A percentile compares a stretch with the other conserved stretches of the same genome.
These are phyloP conservation scores for Pungitius pungitius DNA, from an alignment of 2,113 vertebrate genomes.

Conservation along the genomic window DNA sequence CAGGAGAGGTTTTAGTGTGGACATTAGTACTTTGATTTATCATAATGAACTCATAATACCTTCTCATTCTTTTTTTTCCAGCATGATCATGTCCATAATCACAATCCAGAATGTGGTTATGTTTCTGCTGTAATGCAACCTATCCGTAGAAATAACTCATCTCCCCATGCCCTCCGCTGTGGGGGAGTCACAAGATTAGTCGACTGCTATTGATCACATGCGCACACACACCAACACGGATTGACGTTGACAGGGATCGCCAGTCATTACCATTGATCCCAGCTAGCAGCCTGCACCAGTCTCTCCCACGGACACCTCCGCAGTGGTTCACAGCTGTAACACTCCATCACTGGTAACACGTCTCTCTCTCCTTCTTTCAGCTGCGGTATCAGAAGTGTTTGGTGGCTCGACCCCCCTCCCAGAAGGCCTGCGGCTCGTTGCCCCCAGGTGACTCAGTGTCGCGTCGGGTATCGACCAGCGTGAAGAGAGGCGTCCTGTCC, in stretches of 20 bases:
- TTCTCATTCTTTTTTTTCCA: constrained; percentile 10
- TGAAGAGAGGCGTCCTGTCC: constrained; percentile 93
- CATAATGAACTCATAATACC: neutral
- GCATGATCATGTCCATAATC: constrained; percentile 6
- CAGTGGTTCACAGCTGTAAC: constrained; percentile 43
- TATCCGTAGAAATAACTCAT: constrained; percentile 33
- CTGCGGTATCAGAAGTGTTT: constrained; percentile 98
- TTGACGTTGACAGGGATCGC: constrained; percentile 56
- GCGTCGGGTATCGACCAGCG: constrained; percentile 93
- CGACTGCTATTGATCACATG: constrained; percentile 58
- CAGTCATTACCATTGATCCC: constrained; percentile 71
- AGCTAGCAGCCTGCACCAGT: constrained; percentile 30
- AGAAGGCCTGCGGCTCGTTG: constrained; percentile 88
- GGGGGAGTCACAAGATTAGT: constrained; percentile 45
- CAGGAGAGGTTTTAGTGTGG: neutral
- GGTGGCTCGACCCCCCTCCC: constrained; percentile 93
- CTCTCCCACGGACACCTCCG: constrained; percentile 1
- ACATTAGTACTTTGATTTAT: neutral
- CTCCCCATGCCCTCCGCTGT: constrained; percentile 18
- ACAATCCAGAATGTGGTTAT: neutral
- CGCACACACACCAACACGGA: constrained; percentile 44
- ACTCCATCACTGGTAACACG: constrained; percentile 38
- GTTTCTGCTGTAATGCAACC: constrained; percentile 16
- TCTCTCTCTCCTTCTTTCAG: constrained; percentile 70
- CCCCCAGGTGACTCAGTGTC: constrained; percentile 93